A percentile compares a stretch with the other conserved stretches of the same genome.
Conservation (phyloP, 2,113 vertebrate species). For the Anhinga anhinga region DNA sequence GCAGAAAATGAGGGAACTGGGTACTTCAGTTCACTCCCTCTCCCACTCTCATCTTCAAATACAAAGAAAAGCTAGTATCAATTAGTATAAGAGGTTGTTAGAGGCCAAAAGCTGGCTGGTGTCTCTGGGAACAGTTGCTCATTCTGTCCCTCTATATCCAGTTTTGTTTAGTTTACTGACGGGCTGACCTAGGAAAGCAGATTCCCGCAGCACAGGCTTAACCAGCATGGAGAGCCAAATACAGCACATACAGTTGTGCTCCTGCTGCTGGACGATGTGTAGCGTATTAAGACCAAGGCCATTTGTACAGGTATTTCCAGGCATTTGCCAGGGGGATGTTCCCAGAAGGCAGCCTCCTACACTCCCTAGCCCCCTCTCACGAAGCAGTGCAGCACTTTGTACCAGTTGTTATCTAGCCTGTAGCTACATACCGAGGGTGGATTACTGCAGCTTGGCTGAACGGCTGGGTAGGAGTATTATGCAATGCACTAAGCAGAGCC, state of each 20-base stretch:
- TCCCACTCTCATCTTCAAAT: background rate
- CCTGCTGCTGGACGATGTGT: background rate
- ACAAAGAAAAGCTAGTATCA: background rate
- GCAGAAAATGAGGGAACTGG: background rate
- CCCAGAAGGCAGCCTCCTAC: background rate
- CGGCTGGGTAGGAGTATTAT: background rate
- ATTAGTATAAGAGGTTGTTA: background rate
- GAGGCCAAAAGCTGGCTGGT: background rate
- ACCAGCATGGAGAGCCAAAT: background rate
- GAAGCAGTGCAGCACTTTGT: background rate
- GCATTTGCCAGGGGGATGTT: background rate
- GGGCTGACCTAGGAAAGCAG: background rate
- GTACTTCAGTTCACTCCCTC: background rate
- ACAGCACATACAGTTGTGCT: rapidly evolving
- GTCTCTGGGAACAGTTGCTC: background rate
- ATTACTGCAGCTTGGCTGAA: background rate
- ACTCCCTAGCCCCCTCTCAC: background rate
- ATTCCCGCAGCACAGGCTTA: background rate
- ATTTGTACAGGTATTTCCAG: background rate
- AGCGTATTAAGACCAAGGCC: rapidly evolving
- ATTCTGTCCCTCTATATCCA: background rate
- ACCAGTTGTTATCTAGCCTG: background rate
- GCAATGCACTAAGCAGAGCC: background rate
- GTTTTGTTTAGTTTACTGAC: background rate
- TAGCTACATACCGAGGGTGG: background rate